Conservation (phyloP, 2,888 invertebrate genomes). For the Coelogynopora nodosa region DNA sequence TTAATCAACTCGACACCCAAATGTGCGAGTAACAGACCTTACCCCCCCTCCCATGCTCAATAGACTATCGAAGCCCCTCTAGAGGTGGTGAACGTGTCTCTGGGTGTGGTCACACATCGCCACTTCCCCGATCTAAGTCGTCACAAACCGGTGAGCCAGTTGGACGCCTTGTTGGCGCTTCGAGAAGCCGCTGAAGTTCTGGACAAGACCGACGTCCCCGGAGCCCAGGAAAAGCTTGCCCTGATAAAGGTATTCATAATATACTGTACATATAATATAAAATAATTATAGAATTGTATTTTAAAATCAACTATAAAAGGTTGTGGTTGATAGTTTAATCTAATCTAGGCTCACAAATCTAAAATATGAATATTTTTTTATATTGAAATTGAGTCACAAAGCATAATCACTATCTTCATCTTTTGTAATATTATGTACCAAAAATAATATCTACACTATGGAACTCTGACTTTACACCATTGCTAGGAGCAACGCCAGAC, state of each 20-base stretch:
- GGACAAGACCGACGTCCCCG: neutral
- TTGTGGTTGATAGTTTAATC: no score
- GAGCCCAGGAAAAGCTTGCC: neutral
- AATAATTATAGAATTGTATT: neutral
- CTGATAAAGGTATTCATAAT: no score
- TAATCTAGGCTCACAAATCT: no score
- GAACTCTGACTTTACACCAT: no score
- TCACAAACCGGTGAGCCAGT: neutral
- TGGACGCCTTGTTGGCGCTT: neutral
- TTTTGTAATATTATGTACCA: neutral
- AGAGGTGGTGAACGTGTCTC: neutral
- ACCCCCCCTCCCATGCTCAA: no score
- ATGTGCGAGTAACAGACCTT: no score
- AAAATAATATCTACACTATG: neutral
- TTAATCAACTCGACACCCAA: no score
- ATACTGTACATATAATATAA: no score
- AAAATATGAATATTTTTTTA: no score
- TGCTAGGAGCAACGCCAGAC: neutral
- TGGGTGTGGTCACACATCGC: neutral
- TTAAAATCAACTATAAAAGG: no score
- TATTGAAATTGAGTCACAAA: no score
- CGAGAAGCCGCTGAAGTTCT: neutral
- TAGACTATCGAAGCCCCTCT: neutral
- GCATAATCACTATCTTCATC: no score
- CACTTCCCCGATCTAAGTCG: neutral